Conservation (phyloP, 2,888 invertebrate species). For the Xestobium rufovillosum region DNA sequence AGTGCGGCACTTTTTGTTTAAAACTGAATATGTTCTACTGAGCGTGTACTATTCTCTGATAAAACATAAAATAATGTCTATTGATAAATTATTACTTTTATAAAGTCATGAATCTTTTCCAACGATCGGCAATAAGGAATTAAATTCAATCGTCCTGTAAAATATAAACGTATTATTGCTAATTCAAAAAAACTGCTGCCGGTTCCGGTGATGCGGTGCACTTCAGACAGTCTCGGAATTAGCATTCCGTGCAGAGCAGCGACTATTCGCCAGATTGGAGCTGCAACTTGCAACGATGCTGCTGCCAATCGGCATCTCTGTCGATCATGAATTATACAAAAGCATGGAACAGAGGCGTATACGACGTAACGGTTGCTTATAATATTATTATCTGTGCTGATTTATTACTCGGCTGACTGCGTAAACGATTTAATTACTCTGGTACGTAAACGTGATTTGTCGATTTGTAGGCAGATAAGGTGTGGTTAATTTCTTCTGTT, state of each 20-base stretch:
- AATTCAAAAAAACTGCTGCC: constrained; percentile 16
- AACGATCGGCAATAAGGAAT: too few relatives aligned
- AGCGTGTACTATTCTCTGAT: too few relatives aligned
- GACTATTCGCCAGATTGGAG: constrained; percentile 38
- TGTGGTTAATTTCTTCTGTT: too few relatives aligned
- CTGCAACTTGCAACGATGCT: constrained; percentile 23
- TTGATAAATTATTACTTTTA: too few relatives aligned
- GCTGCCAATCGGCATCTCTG: constrained; percentile 1
- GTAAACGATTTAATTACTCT: constrained; percentile 2
- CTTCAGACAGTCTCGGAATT: constrained; percentile 32
- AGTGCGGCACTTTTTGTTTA: too few relatives aligned
- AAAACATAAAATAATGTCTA: too few relatives aligned
- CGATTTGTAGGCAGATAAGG: too few relatives aligned
- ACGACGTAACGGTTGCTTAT: neutral
- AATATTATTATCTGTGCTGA: neutral
- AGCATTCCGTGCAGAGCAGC: constrained; percentile 37
- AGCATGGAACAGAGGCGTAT: constrained; percentile 2
- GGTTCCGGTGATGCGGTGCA: constrained; percentile 35
- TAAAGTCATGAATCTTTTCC: too few relatives aligned
- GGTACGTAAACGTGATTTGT: neutral
- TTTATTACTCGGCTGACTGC: constrained; percentile 1
- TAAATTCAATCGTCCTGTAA: too few relatives aligned
- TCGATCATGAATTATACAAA: constrained; percentile 2
- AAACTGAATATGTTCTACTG: too few relatives aligned
- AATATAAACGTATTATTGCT: neutral